A percentile compares a stretch with the other conserved stretches of the same genome.
phyloP scores from a whole-genome alignment of 2,888 invertebrate species.

The Epicampocera succincta region DNA sequence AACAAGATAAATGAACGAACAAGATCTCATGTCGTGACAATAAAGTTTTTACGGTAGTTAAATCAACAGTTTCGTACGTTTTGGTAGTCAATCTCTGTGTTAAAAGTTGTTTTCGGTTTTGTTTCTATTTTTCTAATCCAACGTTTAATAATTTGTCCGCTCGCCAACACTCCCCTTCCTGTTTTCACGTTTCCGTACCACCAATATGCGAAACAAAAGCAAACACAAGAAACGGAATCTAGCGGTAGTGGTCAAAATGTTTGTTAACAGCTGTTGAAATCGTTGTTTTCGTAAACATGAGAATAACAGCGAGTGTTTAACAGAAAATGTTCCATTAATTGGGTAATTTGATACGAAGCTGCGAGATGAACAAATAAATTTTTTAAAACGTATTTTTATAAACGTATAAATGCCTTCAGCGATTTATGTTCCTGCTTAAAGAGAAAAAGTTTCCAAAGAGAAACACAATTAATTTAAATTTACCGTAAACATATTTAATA shows the following conservation, averaged over 20 bases:
- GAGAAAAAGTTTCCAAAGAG: conserved; percentile 11
- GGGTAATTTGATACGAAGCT: conserved; percentile 44
- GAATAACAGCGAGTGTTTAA: conserved; percentile 39
- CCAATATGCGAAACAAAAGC: no score
- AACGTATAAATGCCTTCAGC: no score
- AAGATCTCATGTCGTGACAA: conserved; percentile 73
- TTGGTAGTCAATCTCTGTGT: conserved; percentile 8
- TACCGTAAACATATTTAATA: conserved; percentile 4
- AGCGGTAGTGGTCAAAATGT: conserved; percentile 37
- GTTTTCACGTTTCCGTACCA: conserved; percentile 17
- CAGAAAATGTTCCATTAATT: conserved; percentile 56
- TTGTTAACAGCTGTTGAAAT: conserved; percentile 40
- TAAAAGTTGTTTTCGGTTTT: conserved; percentile 13
- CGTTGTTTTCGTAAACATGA: conserved; percentile 35
- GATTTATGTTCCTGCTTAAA: not conserved
- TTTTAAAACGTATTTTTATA: no score
- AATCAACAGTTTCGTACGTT: conserved; percentile 63
- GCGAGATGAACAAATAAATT: conserved; percentile 26
- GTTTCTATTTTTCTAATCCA: conserved; percentile 12
- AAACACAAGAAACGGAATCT: no score
- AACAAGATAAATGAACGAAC: conserved; percentile 67
- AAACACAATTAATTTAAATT: conserved; percentile 11
- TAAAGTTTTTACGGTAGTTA: conserved; percentile 79
- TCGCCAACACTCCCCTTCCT: not conserved
- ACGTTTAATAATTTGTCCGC: conserved; percentile 38